phyloP scores from a whole-genome alignment of 2,113 vertebrate species.

The Osmerus eperlanus region DNA sequence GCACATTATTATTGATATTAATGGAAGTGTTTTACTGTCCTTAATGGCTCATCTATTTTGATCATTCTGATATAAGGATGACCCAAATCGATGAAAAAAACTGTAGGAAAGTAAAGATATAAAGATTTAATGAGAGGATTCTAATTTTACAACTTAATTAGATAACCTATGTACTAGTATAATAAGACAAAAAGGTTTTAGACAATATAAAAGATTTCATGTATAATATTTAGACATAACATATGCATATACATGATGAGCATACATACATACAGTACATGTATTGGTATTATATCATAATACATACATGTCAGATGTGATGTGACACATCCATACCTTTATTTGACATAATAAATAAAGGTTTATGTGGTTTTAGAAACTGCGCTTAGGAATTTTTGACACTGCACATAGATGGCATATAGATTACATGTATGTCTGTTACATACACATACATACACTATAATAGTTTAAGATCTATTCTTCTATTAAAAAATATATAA shows the following conservation, averaged over 20 bases:
- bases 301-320: constrained; percentile 35
- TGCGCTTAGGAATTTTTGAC: constrained; percentile 4
- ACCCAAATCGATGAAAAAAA: no score
- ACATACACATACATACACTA: constrained; percentile 36
- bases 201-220: not conserved
- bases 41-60: not conserved
- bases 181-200: not conserved
- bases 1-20: constrained; percentile 58
- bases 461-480: constrained; percentile 14
- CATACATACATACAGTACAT: not conserved
- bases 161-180: not conserved
- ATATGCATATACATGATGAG: not conserved
- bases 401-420: constrained; percentile 39
- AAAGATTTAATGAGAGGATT: no score
- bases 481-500: not conserved
- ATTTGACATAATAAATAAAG: constrained; percentile 46
- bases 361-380: constrained; percentile 39
- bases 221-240: not conserved
- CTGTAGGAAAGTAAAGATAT: no score
- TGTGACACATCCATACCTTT: constrained; percentile 42
- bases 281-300: constrained; percentile 27
- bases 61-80: no score
- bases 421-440: constrained; percentile 45
- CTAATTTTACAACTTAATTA: no score
- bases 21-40: constrained; percentile 17